Base-by-base conservation (phyloP, 2,113 vertebrate genomes). In the Taurulus bubalis region DNA sequence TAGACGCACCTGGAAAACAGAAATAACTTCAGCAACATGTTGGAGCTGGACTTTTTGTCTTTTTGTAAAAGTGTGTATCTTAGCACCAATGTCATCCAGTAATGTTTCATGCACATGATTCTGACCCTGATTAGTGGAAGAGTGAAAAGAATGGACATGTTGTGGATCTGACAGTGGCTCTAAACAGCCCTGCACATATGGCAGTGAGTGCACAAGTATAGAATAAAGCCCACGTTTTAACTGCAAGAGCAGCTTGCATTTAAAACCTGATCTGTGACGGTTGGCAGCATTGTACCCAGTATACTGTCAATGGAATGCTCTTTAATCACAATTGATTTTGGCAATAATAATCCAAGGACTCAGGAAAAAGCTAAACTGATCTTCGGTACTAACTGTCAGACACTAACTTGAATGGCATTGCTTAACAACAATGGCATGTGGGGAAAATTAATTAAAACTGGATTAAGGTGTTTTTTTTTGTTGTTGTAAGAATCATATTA, bases 1-100 rank as follows among this genome's bases (percentile, higher is more conserved):
- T 6, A 93, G 77, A 83, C 85, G 95, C 64, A 98, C 94, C 98
- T 99, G 82, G 0, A 58, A 77, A 24, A 73, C 22, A 84, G 1
- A 67, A 47, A 18, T 3, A 16, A 62, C 0, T 62, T 16, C 1
- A 59, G 7, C 26, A 6, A 83, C 28, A 67, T 62, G 45, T 30
- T 47, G 16, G 15, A 45, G 10, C 32, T 40, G 10, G n/a, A 60
- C 28, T 40, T 40, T 38, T n/a, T 75, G 34, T 58, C 24, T 30
- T 30, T 8, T 20, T 60, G 40, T 20, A 62, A 34, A 71, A 28
- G 8, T 47, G 20, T 26, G 14, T 38, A 18, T 38, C 2, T 28
- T 26, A 6, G 12, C 7, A 62, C 22, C 49, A 66, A 11, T 55
- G 49, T 14, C 34, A 30, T 40, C 1, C 3, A 59, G 34, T 10